Conservation (phyloP, 2,797 vertebrate species). For the Trematomus bernacchii region DNA sequence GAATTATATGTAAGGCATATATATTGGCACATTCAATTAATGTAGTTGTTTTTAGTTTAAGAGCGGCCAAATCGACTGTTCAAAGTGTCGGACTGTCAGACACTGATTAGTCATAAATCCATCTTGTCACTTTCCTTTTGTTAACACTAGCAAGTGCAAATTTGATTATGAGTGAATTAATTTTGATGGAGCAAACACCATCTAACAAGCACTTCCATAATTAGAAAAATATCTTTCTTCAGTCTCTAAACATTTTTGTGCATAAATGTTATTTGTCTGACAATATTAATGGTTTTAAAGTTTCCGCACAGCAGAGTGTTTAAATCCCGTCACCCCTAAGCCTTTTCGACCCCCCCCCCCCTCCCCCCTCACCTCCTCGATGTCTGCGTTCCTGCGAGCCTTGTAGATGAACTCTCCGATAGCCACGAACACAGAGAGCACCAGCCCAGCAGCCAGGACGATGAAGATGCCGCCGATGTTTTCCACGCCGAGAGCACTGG, state of each 20-base stretch:
- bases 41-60: slow-evolving; percentile 2
- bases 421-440: slow-evolving; percentile 97
- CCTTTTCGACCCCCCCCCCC: neutral
- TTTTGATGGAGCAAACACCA: slow-evolving; percentile 27
- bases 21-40: neutral
- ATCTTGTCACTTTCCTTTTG: slow-evolving; percentile 10
- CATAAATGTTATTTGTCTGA: neutral
- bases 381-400: slow-evolving; percentile 92
- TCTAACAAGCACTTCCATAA: slow-evolving; percentile 1
- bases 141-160: slow-evolving; percentile 18
- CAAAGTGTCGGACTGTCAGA: slow-evolving; percentile 9
- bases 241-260: neutral
- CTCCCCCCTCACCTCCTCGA: slow-evolving; percentile 94
- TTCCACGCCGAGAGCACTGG: slow-evolving; percentile 95
- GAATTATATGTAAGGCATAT: neutral
- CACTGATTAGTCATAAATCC: slow-evolving; percentile 11
- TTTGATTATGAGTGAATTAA: slow-evolving; percentile 19
- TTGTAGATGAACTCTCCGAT: slow-evolving; percentile 98
- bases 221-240: slow-evolving; percentile 12
- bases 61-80: neutral
- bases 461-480: slow-evolving; percentile 99
- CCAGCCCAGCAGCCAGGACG: slow-evolving; percentile 95
- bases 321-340: slow-evolving; percentile 14
- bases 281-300: neutral
- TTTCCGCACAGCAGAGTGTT: neutral